Evolutionary conservation across 2,888 invertebrate genomes (phyloP).

Genomic region (Lasius platythorax): DNA sequence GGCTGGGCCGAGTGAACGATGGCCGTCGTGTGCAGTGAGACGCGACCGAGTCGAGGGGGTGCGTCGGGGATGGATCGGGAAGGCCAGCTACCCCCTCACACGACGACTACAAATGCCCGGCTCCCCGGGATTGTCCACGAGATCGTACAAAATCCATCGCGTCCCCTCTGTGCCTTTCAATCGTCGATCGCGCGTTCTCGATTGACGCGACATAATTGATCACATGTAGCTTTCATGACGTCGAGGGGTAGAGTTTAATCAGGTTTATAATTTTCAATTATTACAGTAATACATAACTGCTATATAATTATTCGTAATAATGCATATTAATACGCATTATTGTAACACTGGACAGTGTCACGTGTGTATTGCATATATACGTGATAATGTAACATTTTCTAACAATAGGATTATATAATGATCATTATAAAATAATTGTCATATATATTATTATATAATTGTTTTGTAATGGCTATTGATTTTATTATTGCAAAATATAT

Average conservation of each 20-base stretch:
- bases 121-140: conserved; percentile 3
- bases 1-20: conserved; percentile 71
- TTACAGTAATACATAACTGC: background rate
- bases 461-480: background rate
- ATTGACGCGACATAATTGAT: conserved; percentile 25
- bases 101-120: conserved; percentile 30
- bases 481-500: background rate
- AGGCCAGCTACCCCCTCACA: background rate
- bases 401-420: background rate
- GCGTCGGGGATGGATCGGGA: conserved; percentile 10
- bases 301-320: conserved; percentile 23
- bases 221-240: background rate
- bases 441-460: conserved; percentile 19
- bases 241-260: conserved; percentile 22
- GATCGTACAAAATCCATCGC: conserved; percentile 3
- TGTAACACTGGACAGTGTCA: background rate
- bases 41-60: conserved; percentile 71
- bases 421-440: conserved; percentile 25
- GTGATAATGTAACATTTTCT: conserved; percentile 13
- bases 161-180: background rate
- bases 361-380: background rate
- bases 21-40: conserved; percentile 76
- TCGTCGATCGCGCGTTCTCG: background rate
- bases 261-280: conserved; percentile 41
- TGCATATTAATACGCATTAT: conserved; percentile 19